Conservation (phyloP, 1,140 invertebrate species). For the Penaeus japonicus region DNA sequence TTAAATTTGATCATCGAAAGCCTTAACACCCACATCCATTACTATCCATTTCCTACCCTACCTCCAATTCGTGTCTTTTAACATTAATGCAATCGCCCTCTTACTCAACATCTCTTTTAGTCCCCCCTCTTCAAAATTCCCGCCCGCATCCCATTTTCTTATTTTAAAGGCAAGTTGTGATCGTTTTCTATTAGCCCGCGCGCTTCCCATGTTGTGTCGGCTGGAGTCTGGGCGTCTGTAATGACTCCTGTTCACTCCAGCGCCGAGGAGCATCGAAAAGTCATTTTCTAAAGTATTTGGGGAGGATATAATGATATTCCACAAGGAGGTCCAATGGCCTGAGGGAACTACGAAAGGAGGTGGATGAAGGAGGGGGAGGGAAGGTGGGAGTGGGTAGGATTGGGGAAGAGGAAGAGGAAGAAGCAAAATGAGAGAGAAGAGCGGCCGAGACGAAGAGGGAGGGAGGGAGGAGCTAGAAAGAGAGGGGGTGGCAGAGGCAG, state of each 20-base stretch:
- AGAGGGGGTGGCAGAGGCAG: not conserved
- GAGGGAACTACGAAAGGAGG: not conserved
- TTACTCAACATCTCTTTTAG: too few relatives aligned
- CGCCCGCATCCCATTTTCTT: too few relatives aligned
- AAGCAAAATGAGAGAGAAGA: not conserved
- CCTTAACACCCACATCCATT: not conserved
- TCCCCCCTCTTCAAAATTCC: too few relatives aligned
- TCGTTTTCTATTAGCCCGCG: too few relatives aligned
- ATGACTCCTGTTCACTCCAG: not conserved
- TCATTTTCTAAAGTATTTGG: slow-evolving; percentile 22
- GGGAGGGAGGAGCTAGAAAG: not conserved
- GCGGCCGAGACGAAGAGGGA: not conserved
- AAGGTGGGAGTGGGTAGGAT: not conserved
- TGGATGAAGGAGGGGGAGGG: not conserved
- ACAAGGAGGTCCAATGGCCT: not conserved
- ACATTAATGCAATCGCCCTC: not conserved
- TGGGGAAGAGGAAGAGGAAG: not conserved
- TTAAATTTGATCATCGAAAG: not conserved
- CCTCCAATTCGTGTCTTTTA: not conserved
- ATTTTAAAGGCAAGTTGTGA: too few relatives aligned
- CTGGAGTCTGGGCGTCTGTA: too few relatives aligned
- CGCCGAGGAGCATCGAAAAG: slow-evolving; percentile 4
- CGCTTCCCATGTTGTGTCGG: too few relatives aligned
- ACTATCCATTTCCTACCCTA: not conserved
- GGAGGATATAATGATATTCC: slow-evolving; percentile 11